These are phyloP conservation scores for Neoaliturus tenellus DNA, from an alignment of 2,888 invertebrate species.

Conservation along the genomic window DNA sequence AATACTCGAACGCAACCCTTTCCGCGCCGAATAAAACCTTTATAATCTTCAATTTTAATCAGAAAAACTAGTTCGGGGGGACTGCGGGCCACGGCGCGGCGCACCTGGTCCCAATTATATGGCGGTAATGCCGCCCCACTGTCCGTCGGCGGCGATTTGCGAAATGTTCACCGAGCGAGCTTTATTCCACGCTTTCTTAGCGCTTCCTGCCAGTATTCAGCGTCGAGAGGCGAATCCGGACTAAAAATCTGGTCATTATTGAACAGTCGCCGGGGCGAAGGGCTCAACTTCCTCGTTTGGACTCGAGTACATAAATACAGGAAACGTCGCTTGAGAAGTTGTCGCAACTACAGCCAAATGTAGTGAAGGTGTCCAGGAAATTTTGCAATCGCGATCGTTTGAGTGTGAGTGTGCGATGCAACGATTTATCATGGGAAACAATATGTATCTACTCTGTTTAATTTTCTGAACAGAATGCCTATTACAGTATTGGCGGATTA, in stretches of 20 bases:
- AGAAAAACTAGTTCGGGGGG: conserved; percentile 57
- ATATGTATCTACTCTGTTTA: too few species aligned
- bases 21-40: conserved; percentile 57
- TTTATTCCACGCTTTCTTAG: neutral
- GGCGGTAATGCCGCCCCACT: conserved; percentile 29
- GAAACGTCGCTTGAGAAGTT: neutral
- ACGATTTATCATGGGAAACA: too few species aligned
- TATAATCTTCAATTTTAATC: conserved; percentile 63
- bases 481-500: too few species aligned
- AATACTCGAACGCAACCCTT: conserved; percentile 63
- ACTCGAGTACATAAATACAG: conserved; percentile 12
- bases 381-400: too few species aligned
- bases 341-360: too few species aligned
- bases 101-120: conserved; percentile 52
- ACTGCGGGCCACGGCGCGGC: neutral
- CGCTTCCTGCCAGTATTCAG: conserved; percentile 19
- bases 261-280: neutral
- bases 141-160: conserved; percentile 42
- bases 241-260: neutral
- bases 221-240: neutral
- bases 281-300: neutral
- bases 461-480: too few species aligned
- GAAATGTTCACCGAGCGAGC: conserved; percentile 42
- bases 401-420: too few species aligned
- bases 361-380: too few species aligned